Conservation (phyloP, 1,140 invertebrate species). For the Sycophila sp. region DNA sequence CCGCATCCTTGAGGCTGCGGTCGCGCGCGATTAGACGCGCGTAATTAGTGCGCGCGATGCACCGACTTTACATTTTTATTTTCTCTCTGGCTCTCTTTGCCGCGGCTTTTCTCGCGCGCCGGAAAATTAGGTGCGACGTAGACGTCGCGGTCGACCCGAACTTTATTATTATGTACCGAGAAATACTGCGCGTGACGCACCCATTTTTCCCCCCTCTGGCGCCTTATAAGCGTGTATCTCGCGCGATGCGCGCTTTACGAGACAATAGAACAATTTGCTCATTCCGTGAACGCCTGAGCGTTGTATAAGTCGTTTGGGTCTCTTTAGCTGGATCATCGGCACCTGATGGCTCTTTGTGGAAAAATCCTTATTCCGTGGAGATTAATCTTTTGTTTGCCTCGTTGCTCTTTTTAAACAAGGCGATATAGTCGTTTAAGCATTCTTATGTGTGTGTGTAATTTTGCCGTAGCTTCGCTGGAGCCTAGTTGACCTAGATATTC, state of each 20-base stretch:
- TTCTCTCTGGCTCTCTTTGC: too few relatives aligned
- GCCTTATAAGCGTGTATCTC: background rate
- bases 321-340: too few relatives aligned
- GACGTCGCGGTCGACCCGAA: background rate
- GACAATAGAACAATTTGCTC: constrained; percentile 16
- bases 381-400: too few relatives aligned
- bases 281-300: background rate
- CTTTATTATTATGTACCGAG: constrained; percentile 4
- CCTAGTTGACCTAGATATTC: too few relatives aligned
- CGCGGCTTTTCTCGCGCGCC: constrained; percentile 14
- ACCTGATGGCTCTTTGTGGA: too few relatives aligned
- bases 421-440: too few relatives aligned
- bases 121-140: constrained; percentile 2
- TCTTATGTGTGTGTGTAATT: too few relatives aligned
- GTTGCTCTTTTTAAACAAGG: too few relatives aligned
- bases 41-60: constrained; percentile 3
- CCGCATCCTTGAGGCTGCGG: background rate
- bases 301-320: too few relatives aligned
- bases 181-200: background rate
- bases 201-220: background rate
- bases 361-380: too few relatives aligned
- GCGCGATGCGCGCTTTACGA: background rate
- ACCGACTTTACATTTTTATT: too few relatives aligned
- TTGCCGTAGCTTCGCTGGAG: too few relatives aligned
- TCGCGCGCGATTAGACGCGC: constrained; percentile 1